Evolutionary conservation across 1,140 invertebrate species (phyloP).

Genomic region (Aphelinus certus): DNA sequence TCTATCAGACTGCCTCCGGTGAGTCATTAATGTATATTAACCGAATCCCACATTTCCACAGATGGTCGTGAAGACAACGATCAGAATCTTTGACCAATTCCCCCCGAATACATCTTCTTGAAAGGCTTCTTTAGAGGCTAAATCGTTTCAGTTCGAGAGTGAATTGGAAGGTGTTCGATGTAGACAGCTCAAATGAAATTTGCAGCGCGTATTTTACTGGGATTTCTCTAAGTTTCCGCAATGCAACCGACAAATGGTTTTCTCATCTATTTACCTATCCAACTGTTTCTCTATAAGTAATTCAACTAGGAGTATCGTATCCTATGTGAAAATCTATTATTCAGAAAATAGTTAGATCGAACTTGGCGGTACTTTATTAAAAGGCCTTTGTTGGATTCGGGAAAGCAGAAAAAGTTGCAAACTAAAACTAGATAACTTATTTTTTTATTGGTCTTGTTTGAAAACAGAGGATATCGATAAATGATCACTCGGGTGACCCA

Average conservation of each 20-base stretch:
- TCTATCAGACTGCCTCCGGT: no score
- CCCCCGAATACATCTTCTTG: slow-evolving; percentile 13
- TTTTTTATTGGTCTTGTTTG: neutral
- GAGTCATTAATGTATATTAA: no score
- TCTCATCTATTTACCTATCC: neutral
- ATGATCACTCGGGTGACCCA: slow-evolving; percentile 18
- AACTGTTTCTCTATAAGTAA: no score
- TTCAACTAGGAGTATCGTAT: no score
- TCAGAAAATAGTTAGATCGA: no score
- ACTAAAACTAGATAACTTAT: neutral
- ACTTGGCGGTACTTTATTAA: no score
- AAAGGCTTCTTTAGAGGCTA: slow-evolving; percentile 12
- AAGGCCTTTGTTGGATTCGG: no score
- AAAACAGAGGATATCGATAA: neutral
- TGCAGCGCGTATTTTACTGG: slow-evolving; percentile 10
- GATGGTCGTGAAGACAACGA: neutral
- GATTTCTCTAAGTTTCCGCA: neutral
- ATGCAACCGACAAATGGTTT: slow-evolving; percentile 4
- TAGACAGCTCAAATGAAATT: slow-evolving; percentile 27
- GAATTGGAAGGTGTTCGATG: slow-evolving; percentile 28
- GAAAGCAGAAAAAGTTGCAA: no score
- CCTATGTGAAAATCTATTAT: no score
- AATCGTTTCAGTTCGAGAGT: slow-evolving; percentile 24
- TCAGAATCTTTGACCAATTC: neutral
- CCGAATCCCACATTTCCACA: no score